These are phyloP conservation scores for Daubentonia madagascariensis DNA, from an alignment of 2,113 vertebrate species.

Conservation along the genomic window DNA sequence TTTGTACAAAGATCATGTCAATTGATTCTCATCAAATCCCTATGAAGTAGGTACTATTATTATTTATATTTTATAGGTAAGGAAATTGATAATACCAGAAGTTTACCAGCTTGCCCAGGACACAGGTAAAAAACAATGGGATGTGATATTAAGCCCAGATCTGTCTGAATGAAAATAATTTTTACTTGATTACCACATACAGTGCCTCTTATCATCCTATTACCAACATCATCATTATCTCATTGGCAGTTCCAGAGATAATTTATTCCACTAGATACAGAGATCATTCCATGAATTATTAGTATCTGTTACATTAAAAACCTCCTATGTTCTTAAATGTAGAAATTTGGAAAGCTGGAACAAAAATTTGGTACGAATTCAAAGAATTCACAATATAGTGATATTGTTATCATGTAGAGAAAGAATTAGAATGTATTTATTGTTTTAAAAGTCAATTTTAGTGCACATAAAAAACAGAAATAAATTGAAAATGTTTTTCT, in stretches of 20 bases:
- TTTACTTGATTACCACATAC: not conserved
- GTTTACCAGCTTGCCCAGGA: not conserved
- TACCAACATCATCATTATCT: not conserved
- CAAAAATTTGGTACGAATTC: not conserved
- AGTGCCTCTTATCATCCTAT: not conserved
- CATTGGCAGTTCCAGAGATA: not conserved
- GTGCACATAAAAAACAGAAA: constrained; percentile 13
- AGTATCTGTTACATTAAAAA: not conserved
- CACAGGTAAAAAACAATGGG: not conserved
- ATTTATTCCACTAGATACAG: not conserved
- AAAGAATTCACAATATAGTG: not conserved
- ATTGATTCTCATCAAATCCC: not conserved
- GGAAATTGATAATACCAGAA: not conserved
- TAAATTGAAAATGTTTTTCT: constrained; percentile 20
- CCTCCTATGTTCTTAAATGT: not conserved
- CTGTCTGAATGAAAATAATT: not conserved
- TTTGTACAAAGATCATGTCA: not conserved
- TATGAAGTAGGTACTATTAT: not conserved
- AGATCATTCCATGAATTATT: not conserved
- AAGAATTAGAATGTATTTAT: constrained; percentile 1
- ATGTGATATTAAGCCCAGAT: not conserved
- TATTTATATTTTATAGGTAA: not conserved
- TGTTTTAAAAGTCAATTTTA: constrained; percentile 1
- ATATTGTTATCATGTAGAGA: not conserved
- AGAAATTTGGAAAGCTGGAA: not conserved